These are phyloP conservation scores for Muricea muricata DNA, from an alignment of 92 coral and sea anemone genomes.

Conservation along the genomic window DNA sequence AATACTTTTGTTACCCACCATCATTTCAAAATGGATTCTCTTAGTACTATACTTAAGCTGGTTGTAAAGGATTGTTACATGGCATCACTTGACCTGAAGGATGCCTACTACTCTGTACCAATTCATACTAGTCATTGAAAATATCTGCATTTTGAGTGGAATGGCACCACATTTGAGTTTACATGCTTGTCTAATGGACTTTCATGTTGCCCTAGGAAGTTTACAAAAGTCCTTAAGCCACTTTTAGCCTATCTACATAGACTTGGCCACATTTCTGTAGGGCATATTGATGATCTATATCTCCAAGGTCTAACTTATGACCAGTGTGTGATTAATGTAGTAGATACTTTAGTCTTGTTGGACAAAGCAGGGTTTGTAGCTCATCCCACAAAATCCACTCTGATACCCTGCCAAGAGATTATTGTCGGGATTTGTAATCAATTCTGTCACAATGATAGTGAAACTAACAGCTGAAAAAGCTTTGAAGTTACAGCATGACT, in stretches of 20 bases:
- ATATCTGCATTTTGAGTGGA: neutral
- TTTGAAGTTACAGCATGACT: neutral
- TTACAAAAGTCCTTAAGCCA: neutral
- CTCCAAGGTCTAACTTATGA: neutral
- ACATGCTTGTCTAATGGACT: conserved; percentile 4
- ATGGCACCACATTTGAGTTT: neutral
- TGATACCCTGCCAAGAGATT: neutral
- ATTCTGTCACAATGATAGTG: neutral
- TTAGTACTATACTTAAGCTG: no score
- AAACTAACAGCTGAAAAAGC: neutral
- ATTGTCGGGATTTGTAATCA: neutral
- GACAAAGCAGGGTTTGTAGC: neutral
- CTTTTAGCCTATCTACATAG: neutral
- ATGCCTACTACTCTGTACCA: neutral
- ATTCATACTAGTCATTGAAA: neutral
- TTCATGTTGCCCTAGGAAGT: neutral
- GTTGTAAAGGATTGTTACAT: no score
- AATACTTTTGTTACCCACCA: neutral
- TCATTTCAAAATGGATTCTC: neutral
- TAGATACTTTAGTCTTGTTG: neutral
- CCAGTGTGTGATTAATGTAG: neutral
- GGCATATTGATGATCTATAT: neutral
- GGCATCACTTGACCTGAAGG: neutral
- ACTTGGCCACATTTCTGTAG: neutral
- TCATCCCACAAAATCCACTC: neutral